Evolutionary conservation across 2,888 invertebrate species (phyloP).

Genomic region (Drosophila suboccidentalis): DNA sequence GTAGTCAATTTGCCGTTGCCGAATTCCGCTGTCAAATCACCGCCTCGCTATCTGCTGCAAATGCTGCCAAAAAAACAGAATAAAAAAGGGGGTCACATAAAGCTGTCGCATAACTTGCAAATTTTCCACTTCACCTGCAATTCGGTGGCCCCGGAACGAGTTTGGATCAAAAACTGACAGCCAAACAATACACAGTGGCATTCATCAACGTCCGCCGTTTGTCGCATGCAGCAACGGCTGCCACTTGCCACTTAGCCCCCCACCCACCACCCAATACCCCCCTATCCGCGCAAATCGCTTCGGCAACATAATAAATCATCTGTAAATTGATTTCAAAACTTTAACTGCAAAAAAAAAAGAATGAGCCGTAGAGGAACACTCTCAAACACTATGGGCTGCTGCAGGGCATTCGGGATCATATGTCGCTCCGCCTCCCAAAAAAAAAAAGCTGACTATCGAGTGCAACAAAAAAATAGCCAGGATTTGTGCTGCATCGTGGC

Average conservation of each 20-base stretch:
- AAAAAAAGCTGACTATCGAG: conserved; percentile 15
- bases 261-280: neutral
- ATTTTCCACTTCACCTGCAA: conserved; percentile 75
- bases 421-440: conserved; percentile 27
- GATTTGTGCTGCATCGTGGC: conserved; percentile 52
- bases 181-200: conserved; percentile 77
- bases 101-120: conserved; percentile 75
- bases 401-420: conserved; percentile 40
- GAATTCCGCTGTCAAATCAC: conserved; percentile 44
- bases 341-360: conserved; percentile 43
- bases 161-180: conserved; percentile 75
- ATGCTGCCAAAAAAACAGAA: conserved; percentile 13
- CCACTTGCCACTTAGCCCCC: conserved; percentile 3
- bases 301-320: conserved; percentile 75
- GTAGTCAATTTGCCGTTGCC: conserved; percentile 58
- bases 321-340: conserved; percentile 79
- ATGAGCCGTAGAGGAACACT: conserved; percentile 17
- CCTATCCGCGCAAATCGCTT: conserved; percentile 2
- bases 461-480: conserved; percentile 17
- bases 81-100: conserved; percentile 26
- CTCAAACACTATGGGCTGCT: conserved; percentile 49
- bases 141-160: conserved; percentile 55
- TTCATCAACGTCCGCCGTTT: conserved; percentile 72
- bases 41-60: conserved; percentile 15
- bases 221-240: conserved; percentile 63